Evolutionary conservation across 2,113 vertebrate genomes (phyloP), one percentile per base, ranked within the genome.

Genomic region (Megatriorchis doriae): DNA sequence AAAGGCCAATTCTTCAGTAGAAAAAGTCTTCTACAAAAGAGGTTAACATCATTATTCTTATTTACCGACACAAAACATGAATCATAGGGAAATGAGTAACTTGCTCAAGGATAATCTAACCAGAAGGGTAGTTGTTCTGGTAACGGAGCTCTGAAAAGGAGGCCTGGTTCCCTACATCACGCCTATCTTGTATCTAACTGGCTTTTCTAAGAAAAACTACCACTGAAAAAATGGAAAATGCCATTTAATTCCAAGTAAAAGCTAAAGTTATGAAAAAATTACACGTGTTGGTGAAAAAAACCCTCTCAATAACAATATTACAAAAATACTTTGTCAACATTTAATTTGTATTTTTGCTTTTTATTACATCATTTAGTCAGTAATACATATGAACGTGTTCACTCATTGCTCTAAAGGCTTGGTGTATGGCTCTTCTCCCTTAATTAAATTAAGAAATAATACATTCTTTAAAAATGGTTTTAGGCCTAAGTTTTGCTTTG

Each of bases 401-500:
- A 81, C 18, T 75, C 36, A 26, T 85, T 84, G 65, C 42, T 96
- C 47, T 71, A 11, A 86, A 94, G 34, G 43, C 22, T 86, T n/a
- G 45, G 8, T 82, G 17, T 66, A 31, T 26, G n/a, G 8, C 25
- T 81, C 14, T 73, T 83, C 40, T 90, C 45, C 21, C 36, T 70
- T 70, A 81, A 85, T 91, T 82, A 93, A 80, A 86, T 59, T 93
- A 59, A 80, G 77, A 88, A 95, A 52, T 43, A 66, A 86, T 53
- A 55, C 63, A 48, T 86, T 88, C 91, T 94, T 94, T 79, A 73
- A 94, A 97, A 80, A 75, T 91, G 31, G 38, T 81, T 94, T 96
- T 86, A 96, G 96, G 52, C 79, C 34, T 96, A 58, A 73, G 67
- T 93, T 92, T 96, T 93, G 50, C 86, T 96, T 87, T 89, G 79